phyloP scores from a whole-genome alignment of 1,140 invertebrate genomes.

The Hyles vespertilio region DNA sequence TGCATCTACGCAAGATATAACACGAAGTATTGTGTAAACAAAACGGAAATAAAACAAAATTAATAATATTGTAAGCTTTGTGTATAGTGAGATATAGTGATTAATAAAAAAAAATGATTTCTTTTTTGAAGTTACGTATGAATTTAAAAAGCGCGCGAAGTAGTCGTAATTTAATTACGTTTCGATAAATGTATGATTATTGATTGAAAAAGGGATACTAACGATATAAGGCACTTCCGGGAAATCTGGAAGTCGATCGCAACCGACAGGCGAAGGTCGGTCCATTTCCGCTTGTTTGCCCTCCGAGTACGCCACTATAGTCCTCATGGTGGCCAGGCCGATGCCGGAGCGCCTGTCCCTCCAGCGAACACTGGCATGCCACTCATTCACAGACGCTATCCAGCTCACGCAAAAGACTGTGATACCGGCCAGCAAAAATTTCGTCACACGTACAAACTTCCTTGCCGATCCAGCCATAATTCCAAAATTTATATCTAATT shows the following conservation, averaged over 20 bases:
- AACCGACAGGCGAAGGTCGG: slow-evolving; percentile 49
- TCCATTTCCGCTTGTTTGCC: slow-evolving; percentile 61
- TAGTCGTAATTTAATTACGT: neutral
- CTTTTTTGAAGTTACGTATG: no score
- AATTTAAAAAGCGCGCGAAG: no score
- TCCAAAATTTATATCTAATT: neutral
- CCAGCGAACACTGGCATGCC: slow-evolving; percentile 46
- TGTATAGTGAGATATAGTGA: no score
- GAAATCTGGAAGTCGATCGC: slow-evolving; percentile 48
- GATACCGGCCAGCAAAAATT: slow-evolving; percentile 54
- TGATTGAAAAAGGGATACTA: slow-evolving; percentile 26
- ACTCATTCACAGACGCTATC: slow-evolving; percentile 56
- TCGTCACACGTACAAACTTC: slow-evolving; percentile 50
- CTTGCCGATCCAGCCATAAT: slow-evolving; percentile 29
- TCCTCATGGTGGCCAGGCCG: slow-evolving; percentile 52
- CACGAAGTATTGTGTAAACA: neutral
- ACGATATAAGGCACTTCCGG: slow-evolving; percentile 51
- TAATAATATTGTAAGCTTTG: no score
- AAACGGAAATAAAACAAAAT: no score
- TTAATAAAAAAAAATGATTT: no score
- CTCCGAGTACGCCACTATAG: slow-evolving; percentile 66
- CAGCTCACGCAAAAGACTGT: slow-evolving; percentile 60
- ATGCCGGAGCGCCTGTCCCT: slow-evolving; percentile 18
- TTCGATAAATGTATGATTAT: neutral
- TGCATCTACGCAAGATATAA: neutral